These are phyloP conservation scores for Sisyra nigra DNA, from an alignment of 2,888 invertebrate genomes.

Conservation along the genomic window DNA sequence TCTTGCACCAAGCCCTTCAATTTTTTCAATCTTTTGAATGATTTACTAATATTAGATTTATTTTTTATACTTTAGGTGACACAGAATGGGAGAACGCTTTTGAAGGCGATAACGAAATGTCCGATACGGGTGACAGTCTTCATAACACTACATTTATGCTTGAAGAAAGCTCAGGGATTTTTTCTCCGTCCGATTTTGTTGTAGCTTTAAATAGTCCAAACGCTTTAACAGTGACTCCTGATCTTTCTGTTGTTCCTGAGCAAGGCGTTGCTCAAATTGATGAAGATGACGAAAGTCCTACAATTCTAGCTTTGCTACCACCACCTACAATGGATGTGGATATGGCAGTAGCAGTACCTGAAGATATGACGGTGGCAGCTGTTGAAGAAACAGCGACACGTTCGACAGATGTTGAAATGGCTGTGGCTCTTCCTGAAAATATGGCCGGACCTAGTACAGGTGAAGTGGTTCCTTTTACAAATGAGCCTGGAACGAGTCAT, in stretches of 20 bases:
- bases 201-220: conserved; percentile 3
- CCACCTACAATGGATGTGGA: conserved; percentile 17
- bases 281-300: conserved; percentile 8
- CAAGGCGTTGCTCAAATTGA: conserved; percentile 4
- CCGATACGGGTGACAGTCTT: conserved; percentile 6
- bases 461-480: conserved; percentile 9
- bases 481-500: too few species aligned
- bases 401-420: conserved; percentile 12
- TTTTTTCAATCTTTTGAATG: too few species aligned
- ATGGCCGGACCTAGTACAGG: conserved; percentile 13
- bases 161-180: conserved; percentile 5
- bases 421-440: conserved; percentile 6
- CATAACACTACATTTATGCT: conserved; percentile 5
- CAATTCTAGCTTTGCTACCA: conserved; percentile 16
- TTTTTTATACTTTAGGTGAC: conserved; percentile 41
- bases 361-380: conserved; percentile 25
- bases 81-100: conserved; percentile 56
- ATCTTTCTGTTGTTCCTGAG: conserved; percentile 7
- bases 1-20: too few species aligned
- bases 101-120: conserved; percentile 38
- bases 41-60: too few species aligned
- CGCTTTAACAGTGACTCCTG: conserved; percentile 5
- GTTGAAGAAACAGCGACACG: conserved; percentile 14
- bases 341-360: conserved; percentile 28
- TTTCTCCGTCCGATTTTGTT: conserved; percentile 2